Base-by-base conservation (phyloP, 2,113 vertebrate species). In the Notiomystis cincta region DNA sequence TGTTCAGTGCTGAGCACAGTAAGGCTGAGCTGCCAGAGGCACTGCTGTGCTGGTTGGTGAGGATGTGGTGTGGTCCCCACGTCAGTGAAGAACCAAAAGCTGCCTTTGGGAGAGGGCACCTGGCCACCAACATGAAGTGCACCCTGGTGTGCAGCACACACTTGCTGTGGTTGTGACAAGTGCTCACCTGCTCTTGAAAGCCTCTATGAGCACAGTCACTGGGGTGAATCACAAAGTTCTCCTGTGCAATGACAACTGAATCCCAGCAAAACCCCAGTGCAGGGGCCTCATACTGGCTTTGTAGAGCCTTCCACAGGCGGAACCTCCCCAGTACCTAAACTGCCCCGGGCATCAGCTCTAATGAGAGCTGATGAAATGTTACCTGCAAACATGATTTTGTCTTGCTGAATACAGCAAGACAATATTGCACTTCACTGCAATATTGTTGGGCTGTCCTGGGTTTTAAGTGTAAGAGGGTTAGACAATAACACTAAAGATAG, bases 301-400 rank as follows among this genome's bases (percentile, higher is more conserved):
- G 35, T 14, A 57, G 42, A 50, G 58, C 31, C 28, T 94, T 73
- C 71, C 50, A 23, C 12, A 47, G 44, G 24, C 6, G 3, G 62
- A 60, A 73, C 38, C 30, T 89, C 18, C 21, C n/a, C 15, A 71
- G 38, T 58, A 56, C 20, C 53, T 44, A 38, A 82, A 45, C 57
- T 6, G 45, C 8, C 54, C 35, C 2, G 0, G 28, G 35, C 30
- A 86, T 89, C 67, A 81, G 50, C 38, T 70, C 51, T 47, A 28
- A 75, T 47, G 27, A 81, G 24, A 71, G 64, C 44, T 90, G 47
- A 83, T 81, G 67, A 92, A 95, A 81, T 71, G 47, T 38, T 50
- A 40, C 72, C 35, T 78, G 50, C 47, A 95, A 90, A 92, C 50
- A 31, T n/a, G 76, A 64, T n/a, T 75, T 67, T 73, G 71, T 73